A percentile compares a stretch with the other conserved stretches of the same genome.
These are phyloP conservation scores for Piaya cayana DNA, from an alignment of 2,113 vertebrate species.

Conservation along the genomic window DNA sequence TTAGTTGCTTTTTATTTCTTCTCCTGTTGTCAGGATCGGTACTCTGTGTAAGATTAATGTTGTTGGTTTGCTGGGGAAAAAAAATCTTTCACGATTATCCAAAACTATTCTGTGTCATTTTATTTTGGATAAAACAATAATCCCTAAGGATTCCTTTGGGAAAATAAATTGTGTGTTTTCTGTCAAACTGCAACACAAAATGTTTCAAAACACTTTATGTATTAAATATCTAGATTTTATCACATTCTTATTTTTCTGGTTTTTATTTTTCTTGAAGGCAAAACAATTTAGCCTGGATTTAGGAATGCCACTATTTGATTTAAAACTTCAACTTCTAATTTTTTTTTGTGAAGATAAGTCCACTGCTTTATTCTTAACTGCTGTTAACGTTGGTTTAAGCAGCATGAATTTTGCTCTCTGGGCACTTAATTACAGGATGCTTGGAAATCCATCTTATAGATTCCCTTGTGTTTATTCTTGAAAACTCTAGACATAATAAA, in stretches of 20 bases:
- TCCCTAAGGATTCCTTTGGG: background rate
- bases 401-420: background rate
- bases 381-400: background rate
- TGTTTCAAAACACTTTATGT: background rate
- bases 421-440: background rate
- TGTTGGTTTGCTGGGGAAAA: background rate
- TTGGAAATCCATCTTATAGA: background rate
- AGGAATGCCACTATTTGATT: background rate
- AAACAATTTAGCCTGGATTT: background rate
- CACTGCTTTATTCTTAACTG: background rate
- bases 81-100: background rate
- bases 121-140: background rate
- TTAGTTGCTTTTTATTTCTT: background rate
- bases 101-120: background rate
- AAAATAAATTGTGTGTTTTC: background rate
- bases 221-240: background rate
- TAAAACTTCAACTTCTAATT: background rate
- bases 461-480: background rate
- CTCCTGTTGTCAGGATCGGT: background rate
- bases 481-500: background rate
- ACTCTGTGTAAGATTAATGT: background rate
- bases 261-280: background rate
- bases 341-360: background rate
- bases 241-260: background rate
- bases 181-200: background rate